Conservation (phyloP, 1,140 invertebrate species). For the Adelges cooleyi region DNA sequence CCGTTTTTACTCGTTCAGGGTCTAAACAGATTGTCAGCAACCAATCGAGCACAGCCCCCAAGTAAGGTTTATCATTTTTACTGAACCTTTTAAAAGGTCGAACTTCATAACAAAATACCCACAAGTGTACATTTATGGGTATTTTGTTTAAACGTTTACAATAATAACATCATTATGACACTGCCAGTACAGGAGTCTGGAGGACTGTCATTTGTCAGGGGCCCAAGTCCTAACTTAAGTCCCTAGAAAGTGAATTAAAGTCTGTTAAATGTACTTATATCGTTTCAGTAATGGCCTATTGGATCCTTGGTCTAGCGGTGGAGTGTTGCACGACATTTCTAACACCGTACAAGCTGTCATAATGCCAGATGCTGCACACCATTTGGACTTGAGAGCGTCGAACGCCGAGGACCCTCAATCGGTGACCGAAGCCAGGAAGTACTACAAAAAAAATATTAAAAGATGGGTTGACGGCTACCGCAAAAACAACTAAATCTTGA, state of each 20-base stretch:
- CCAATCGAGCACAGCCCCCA: too few relatives aligned
- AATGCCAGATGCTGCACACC: constrained; percentile 83
- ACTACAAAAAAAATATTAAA: constrained; percentile 12
- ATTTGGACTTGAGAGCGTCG: constrained; percentile 69
- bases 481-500: too few relatives aligned
- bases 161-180: too few relatives aligned
- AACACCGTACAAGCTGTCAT: constrained; percentile 56
- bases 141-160: too few relatives aligned
- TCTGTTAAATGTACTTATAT: too few relatives aligned
- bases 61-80: too few relatives aligned
- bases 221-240: too few relatives aligned
- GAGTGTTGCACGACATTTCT: constrained; percentile 62
- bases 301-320: constrained; percentile 89
- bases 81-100: not conserved
- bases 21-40: not conserved
- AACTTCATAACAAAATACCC: too few relatives aligned
- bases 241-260: too few relatives aligned
- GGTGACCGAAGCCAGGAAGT: constrained; percentile 54
- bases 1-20: not conserved
- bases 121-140: too few relatives aligned
- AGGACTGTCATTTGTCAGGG: too few relatives aligned
- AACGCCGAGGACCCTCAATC: constrained; percentile 58
- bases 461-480: constrained; percentile 20
- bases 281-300: constrained; percentile 66
- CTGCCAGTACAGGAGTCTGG: too few relatives aligned